These are phyloP conservation scores for Hemitrygon akajei DNA, from an alignment of 2,797 vertebrate genomes.

Conservation along the genomic window DNA sequence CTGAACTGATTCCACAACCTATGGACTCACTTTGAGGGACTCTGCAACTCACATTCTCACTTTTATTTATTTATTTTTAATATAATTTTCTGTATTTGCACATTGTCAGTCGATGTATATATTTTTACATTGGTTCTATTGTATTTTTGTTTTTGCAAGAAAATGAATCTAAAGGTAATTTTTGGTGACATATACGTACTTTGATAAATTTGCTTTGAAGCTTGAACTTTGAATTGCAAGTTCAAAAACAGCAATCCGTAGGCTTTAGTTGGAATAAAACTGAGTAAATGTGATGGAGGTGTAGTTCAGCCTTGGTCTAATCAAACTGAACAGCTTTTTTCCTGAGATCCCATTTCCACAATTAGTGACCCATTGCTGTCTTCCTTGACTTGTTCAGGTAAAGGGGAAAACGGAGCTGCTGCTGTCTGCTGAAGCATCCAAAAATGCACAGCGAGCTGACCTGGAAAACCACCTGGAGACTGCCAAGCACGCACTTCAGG, in stretches of 20 bases:
- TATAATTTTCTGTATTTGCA: too few species aligned
- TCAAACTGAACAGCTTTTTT: not conserved
- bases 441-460: constrained; percentile 83
- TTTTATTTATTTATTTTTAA: too few species aligned
- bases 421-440: constrained; percentile 87
- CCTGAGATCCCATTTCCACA: not conserved
- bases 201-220: too few species aligned
- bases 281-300: not conserved
- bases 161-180: too few species aligned
- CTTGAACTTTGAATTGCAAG: not conserved
- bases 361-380: not conserved
- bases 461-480: constrained; percentile 91
- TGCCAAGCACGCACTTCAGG: constrained; percentile 87
- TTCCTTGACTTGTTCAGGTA: constrained; percentile 60
- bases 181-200: too few species aligned
- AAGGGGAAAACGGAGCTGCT: constrained; percentile 95
- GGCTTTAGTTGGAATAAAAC: not conserved
- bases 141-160: too few species aligned
- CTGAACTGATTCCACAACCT: too few species aligned
- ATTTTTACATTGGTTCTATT: too few species aligned
- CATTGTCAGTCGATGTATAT: too few species aligned
- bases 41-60: too few species aligned
- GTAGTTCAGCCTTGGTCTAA: not conserved
- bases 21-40: too few species aligned
- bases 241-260: not conserved